Base-by-base conservation (phyloP, 2,797 vertebrate species). In the Dicrostonyx torquatus region DNA sequence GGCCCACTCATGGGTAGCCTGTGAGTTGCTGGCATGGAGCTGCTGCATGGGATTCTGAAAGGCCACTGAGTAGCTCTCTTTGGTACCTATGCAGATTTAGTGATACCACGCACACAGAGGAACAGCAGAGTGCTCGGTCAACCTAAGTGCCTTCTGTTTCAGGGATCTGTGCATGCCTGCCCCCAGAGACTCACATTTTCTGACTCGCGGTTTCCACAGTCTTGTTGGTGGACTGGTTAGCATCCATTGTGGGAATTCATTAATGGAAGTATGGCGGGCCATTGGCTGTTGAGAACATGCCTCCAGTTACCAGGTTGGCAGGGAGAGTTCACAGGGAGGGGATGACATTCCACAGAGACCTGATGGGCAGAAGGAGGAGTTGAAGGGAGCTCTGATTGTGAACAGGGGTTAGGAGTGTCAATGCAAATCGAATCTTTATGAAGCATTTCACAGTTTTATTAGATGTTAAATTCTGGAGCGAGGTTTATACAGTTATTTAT, bases 381-480 rank as follows among this genome's bases (percentile, higher is more conserved):
- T 85, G n/a, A 34, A 50, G 34, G 43, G 45, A 68, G 37, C 15
- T 55, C 29, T 8, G 9, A 26, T 14, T 37, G 14, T 86, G 72
- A 48, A 26, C 48, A 76, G 34, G 22, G 50, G 0, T 82, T 48
- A 68, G 45, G 50, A 73, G 60, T 76, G 66, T 70, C 31, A 26
- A 2, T 55, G 83, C 24, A 62, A 95, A 48, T 9, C 0, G 7
- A 72, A n/a, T 87, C 72, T 93, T 94, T 55, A 15, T 1, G 4
- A 91, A 83, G 70, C n/a, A 60, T 66, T 92, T 62, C 10, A 6
- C 40, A n/a, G 87, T 85, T 77, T 77, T 34, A n/a, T 50, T 62
- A 40, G 50, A 60, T 64, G 66, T 79, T 91, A 45, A 76, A 91
- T 73, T 93, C 62, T 95, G 66, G 89, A 93, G 45, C 43, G 31